Conservation (phyloP, 1,140 invertebrate species). For the Brachionus plicatilis region DNA sequence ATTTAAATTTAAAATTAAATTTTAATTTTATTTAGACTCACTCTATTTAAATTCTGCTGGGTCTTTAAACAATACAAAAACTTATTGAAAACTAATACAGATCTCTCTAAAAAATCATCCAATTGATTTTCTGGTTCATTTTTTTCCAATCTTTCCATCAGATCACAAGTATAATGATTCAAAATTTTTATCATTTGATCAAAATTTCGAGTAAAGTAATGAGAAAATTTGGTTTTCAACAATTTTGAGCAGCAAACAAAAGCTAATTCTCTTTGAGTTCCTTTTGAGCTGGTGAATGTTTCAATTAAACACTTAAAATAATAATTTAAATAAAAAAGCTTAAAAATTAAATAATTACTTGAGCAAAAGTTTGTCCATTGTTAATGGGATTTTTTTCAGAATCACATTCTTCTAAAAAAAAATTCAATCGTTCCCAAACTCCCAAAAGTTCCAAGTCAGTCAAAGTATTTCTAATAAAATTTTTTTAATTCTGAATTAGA, state of each 20-base stretch:
- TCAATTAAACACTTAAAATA: constrained; percentile 18
- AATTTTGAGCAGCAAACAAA: background rate
- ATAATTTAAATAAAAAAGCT: background rate
- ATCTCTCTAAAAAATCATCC: background rate
- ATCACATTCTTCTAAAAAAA: background rate
- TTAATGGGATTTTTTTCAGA: constrained; percentile 7
- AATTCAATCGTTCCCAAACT: background rate
- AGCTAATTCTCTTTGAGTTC: background rate
- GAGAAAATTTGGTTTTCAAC: constrained; percentile 18
- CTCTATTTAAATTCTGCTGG: constrained; percentile 21
- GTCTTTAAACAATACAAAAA: constrained; percentile 3
- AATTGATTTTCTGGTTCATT: background rate
- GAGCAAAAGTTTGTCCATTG: background rate
- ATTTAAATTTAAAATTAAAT: background rate
- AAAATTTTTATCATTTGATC: constrained; percentile 27
- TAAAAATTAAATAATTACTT: background rate
- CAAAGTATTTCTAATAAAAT: background rate
- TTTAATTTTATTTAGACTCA: background rate
- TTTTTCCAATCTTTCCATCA: background rate
- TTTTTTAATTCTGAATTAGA: background rate
- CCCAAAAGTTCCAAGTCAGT: background rate
- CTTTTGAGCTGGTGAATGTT: background rate
- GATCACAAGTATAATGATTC: background rate
- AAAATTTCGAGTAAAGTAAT: constrained; percentile 9
- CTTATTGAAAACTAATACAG: background rate